Percentiles rank a stretch among this genome's conserved stretches.
phyloP scores from a whole-genome alignment of 2,113 vertebrate species.

The Recurvirostra avosetta region DNA sequence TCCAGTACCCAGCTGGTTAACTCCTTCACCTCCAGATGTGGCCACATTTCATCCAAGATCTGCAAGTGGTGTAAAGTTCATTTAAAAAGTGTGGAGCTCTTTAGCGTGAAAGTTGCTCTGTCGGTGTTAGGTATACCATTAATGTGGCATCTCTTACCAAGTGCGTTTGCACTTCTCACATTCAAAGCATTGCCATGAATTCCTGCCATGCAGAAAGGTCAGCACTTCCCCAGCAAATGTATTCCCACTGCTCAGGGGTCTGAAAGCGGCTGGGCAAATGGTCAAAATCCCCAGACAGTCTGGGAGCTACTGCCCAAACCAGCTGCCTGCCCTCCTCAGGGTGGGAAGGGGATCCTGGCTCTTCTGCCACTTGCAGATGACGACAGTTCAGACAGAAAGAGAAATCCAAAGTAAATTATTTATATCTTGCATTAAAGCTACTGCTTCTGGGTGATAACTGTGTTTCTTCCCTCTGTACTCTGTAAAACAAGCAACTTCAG shows the following conservation, averaged over 20 bases:
- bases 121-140: background rate
- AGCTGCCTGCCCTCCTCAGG: background rate
- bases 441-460: background rate
- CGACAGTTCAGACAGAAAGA: background rate
- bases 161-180: background rate
- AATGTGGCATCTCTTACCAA: background rate
- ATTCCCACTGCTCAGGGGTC: background rate
- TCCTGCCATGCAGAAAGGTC: background rate
- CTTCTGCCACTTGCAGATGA: background rate
- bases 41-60: background rate
- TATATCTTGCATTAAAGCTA: background rate
- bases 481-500: background rate
- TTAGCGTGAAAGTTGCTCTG: background rate
- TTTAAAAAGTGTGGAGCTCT: background rate
- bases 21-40: background rate
- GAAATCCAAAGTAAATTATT: background rate
- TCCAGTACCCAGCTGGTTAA: background rate
- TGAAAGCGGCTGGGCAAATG: background rate
- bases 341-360: background rate
- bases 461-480: background rate
- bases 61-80: background rate
- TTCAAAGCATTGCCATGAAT: background rate
- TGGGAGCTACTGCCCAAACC: background rate
- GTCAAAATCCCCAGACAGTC: background rate
- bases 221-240: background rate